These are phyloP conservation scores for Aporrectodea caliginosa DNA, from an alignment of 1,140 invertebrate species.

Conservation along the genomic window DNA sequence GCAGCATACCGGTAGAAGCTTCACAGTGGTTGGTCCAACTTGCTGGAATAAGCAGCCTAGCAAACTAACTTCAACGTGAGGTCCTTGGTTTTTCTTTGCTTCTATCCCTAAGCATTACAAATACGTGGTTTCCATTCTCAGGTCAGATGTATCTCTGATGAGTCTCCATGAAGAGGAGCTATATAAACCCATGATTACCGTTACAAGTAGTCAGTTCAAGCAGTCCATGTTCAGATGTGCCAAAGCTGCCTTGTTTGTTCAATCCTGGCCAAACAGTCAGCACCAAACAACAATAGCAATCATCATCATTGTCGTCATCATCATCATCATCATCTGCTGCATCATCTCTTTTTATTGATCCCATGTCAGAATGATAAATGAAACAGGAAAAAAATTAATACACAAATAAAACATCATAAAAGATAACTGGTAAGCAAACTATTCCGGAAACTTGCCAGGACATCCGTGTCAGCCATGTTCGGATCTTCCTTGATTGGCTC, in stretches of 20 bases:
- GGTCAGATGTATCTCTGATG: not conserved
- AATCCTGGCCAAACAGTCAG: not conserved
- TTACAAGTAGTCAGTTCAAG: not conserved
- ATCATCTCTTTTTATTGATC: not conserved
- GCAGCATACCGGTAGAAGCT: too few species aligned
- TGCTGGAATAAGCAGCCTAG: too few species aligned
- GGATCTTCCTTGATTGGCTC: slow-evolving; percentile 60
- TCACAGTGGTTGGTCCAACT: too few species aligned
- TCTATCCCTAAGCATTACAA: not conserved
- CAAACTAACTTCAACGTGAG: too few species aligned
- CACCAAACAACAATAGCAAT: not conserved
- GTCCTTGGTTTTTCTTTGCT: too few species aligned
- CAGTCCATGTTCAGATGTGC: too few species aligned
- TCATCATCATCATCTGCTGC: not conserved
- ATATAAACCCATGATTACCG: not conserved
- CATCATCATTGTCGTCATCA: not conserved
- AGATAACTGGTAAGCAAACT: not conserved
- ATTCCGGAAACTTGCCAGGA: slow-evolving; percentile 42
- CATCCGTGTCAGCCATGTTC: slow-evolving; percentile 52
- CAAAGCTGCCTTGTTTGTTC: not conserved
- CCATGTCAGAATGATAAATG: not conserved
- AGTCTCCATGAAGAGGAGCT: not conserved
- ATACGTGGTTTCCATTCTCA: not conserved
- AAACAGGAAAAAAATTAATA: not conserved
- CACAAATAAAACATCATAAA: slow-evolving; percentile 6